Evolutionary conservation across 2,797 vertebrate species (phyloP).

Genomic region (Poliocrania exsul): DNA sequence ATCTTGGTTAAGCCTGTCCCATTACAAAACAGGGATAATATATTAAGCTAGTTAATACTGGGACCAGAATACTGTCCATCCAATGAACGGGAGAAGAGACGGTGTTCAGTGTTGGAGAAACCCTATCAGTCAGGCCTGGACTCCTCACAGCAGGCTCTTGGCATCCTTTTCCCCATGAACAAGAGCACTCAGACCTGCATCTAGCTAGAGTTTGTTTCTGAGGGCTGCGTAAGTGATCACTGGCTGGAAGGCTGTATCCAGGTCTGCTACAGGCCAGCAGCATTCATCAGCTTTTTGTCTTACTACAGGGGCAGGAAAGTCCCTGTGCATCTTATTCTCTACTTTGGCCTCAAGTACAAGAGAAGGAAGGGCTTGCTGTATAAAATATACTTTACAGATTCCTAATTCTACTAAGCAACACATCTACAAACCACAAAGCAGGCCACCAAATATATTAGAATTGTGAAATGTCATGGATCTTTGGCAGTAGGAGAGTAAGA

Average conservation of each 20-base stretch:
- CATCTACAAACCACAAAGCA: conserved; percentile 24
- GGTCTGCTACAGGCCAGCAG: background rate
- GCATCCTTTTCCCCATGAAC: background rate
- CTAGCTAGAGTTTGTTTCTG: background rate
- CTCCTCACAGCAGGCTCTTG: background rate
- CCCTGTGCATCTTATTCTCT: background rate
- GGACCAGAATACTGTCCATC: background rate
- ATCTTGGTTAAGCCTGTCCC: conserved; percentile 15
- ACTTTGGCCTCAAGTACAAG: background rate
- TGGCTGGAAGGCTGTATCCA: background rate
- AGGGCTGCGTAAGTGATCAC: rapidly evolving
- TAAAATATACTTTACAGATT: conserved; percentile 11
- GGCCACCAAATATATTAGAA: conserved; percentile 40
- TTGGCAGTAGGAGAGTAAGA: conserved; percentile 7
- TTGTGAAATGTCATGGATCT: background rate
- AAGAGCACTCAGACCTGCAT: background rate
- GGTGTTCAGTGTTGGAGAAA: background rate
- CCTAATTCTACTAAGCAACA: conserved; percentile 45
- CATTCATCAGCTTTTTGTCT: background rate
- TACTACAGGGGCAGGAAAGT: background rate
- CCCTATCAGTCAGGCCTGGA: background rate
- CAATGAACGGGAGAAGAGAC: background rate
- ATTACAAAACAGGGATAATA: background rate
- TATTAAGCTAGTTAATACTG: background rate
- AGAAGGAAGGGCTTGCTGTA: background rate